Evolutionary conservation across 2,113 vertebrate species (phyloP).

Genomic region (Scomber japonicus): DNA sequence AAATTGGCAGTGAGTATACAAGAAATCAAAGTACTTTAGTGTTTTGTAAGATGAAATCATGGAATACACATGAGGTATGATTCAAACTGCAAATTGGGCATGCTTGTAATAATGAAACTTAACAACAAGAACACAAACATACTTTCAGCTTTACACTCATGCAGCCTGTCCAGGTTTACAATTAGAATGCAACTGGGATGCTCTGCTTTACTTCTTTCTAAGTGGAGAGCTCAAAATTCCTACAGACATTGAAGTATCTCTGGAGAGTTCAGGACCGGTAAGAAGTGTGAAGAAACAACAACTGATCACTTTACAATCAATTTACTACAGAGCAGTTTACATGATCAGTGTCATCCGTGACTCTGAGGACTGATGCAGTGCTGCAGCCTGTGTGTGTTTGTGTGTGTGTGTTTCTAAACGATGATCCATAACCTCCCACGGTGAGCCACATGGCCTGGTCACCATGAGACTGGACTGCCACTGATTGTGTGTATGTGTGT

Average conservation of each 20-base stretch:
- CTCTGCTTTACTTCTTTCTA: not conserved
- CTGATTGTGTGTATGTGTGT: conserved; percentile 46
- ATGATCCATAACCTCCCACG: conserved; percentile 63
- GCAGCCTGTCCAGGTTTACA: not conserved
- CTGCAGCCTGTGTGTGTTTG: conserved; percentile 18
- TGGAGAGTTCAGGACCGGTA: not conserved
- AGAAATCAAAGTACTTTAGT: not conserved
- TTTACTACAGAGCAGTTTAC: not conserved
- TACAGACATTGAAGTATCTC: not conserved
- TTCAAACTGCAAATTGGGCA: no score
- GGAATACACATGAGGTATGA: not conserved
- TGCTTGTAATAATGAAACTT: no score
- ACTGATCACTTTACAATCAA: conserved; percentile 24
- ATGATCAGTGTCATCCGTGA: conserved; percentile 8
- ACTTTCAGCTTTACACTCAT: no score
- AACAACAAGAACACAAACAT: no score
- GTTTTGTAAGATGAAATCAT: not conserved
- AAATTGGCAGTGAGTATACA: not conserved
- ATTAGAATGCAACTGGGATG: not conserved
- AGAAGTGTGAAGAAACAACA: not conserved
- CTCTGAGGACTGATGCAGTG: not conserved
- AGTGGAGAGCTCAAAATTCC: not conserved
- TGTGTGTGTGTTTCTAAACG: conserved; percentile 43
- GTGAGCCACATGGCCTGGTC: conserved; percentile 72
- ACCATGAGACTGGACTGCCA: conserved; percentile 67